Evolutionary conservation across 2,113 vertebrate species (phyloP).

Genomic region (Stigmatopora nigra): DNA sequence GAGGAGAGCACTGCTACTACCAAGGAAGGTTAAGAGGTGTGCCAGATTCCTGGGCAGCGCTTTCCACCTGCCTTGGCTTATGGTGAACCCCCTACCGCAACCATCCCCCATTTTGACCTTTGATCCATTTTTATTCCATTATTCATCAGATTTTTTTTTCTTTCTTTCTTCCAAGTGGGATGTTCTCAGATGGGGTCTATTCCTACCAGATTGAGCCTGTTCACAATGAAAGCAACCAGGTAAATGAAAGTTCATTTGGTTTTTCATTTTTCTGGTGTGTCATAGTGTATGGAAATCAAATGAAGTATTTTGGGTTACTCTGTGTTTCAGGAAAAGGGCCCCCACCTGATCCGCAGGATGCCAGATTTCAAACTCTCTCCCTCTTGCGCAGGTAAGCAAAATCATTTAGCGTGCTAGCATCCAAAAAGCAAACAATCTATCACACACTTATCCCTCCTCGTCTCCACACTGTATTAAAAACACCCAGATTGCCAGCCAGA

Average conservation of each 20-base stretch:
- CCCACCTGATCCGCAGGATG: constrained; percentile 63
- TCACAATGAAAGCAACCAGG: constrained; percentile 58
- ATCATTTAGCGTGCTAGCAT: neutral
- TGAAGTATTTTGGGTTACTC: neutral
- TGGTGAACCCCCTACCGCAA: constrained; percentile 61
- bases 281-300: no score
- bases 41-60: constrained; percentile 76
- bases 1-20: constrained; percentile 93
- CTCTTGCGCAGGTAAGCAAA: constrained; percentile 57
- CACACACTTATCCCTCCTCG: neutral
- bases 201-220: constrained; percentile 80
- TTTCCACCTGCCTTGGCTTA: constrained; percentile 88
- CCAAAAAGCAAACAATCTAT: neutral
- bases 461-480: neutral
- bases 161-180: constrained; percentile 68
- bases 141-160: neutral
- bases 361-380: constrained; percentile 56
- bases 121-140: neutral
- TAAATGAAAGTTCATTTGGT: constrained; percentile 1
- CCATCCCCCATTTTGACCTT: neutral
- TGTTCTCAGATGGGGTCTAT: constrained; percentile 83
- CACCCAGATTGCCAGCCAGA: neutral
- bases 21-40: constrained; percentile 79
- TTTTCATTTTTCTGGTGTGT: no score
- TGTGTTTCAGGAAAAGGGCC: constrained; percentile 43